Conservation (phyloP, 2,113 vertebrate genomes). For the Elachura formosa region DNA sequence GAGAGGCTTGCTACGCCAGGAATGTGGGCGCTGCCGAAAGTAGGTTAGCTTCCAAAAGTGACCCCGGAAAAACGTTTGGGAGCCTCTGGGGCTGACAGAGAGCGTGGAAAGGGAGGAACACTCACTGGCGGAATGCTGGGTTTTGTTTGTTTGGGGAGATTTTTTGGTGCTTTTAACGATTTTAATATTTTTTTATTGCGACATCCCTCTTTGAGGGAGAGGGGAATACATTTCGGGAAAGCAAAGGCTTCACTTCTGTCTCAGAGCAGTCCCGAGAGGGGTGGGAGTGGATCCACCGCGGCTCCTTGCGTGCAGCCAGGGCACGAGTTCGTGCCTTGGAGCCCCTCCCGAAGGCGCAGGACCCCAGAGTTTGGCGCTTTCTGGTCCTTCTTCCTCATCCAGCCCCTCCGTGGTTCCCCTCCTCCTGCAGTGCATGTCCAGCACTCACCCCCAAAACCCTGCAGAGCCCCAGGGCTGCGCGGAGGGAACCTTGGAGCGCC, state of each 20-base stretch:
- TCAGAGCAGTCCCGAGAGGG: not conserved
- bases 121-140: fast-evolving
- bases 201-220: not conserved
- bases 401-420: not conserved
- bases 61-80: not conserved
- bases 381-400: not conserved
- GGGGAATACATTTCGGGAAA: not conserved
- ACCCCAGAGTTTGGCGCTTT: not conserved
- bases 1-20: not conserved
- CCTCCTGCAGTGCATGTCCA: not conserved
- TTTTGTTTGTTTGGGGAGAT: not conserved
- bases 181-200: not conserved
- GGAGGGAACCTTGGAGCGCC: fast-evolving
- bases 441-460: fast-evolving
- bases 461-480: not conserved
- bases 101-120: not conserved
- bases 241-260: not conserved
- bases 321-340: not conserved
- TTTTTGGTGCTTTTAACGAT: not conserved
- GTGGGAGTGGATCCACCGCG: not conserved
- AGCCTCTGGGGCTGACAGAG: not conserved
- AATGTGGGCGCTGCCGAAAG: not conserved
- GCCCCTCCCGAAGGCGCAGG: not conserved
- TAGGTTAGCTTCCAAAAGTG: not conserved
- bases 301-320: not conserved